Percentiles rank a stretch among this genome's conserved stretches.
These are phyloP conservation scores for Hydractinia echinata DNA, from an alignment of 30 jellyfish, hydroid and myxozoan species.

Conservation along the genomic window DNA sequence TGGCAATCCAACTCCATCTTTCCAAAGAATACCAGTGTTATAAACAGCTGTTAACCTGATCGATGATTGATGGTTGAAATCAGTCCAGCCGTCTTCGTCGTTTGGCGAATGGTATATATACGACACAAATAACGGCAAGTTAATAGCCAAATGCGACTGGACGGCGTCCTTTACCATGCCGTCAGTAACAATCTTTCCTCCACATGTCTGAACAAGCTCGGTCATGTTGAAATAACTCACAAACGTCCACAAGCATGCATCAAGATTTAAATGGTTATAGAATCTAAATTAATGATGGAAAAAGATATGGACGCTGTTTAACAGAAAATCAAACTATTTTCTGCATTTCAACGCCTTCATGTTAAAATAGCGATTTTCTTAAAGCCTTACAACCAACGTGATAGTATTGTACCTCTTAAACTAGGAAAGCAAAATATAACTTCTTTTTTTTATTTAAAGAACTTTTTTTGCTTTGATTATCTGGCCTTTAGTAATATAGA, in stretches of 20 bases:
- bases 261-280: conserved; percentile 75
- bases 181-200: conserved; percentile 79
- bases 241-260: conserved; percentile 93
- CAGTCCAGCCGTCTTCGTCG: conserved; percentile 85
- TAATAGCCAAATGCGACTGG: conserved; percentile 79
- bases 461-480: too few relatives aligned
- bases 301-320: neutral
- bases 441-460: too few relatives aligned
- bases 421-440: too few relatives aligned
- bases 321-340: too few relatives aligned
- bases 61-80: conserved; percentile 77
- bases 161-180: conserved; percentile 78
- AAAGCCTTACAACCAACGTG: too few relatives aligned
- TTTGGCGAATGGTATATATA: conserved; percentile 79
- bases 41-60: conserved; percentile 75
- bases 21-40: conserved; percentile 90
- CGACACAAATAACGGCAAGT: conserved; percentile 83
- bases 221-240: conserved; percentile 89
- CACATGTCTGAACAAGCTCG: conserved; percentile 84
- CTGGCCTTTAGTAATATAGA: too few relatives aligned
- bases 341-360: too few relatives aligned
- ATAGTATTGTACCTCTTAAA: too few relatives aligned
- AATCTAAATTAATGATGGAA: conserved; percentile 36
- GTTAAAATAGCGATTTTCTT: too few relatives aligned
- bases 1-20: conserved; percentile 91